Percentiles rank a stretch among this genome's conserved stretches.
phyloP scores from a whole-genome alignment of 2,797 vertebrate genomes.

The Thunnus albacares region DNA sequence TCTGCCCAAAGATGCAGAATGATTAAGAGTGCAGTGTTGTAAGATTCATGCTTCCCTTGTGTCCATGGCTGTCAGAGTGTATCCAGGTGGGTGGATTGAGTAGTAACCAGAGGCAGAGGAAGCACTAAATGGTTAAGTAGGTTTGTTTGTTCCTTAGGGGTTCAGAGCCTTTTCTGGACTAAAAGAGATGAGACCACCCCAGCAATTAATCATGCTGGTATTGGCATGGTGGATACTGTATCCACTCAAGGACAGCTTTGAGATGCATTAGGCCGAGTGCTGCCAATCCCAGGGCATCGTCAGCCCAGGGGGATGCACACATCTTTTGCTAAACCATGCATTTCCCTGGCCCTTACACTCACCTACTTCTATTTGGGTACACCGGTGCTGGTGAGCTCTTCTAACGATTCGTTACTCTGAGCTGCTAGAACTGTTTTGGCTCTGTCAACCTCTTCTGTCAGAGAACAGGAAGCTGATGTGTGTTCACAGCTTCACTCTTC shows the following conservation, averaged over 20 bases:
- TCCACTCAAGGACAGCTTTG: constrained; percentile 78
- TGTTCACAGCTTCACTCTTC: constrained; percentile 56
- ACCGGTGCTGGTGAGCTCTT: constrained; percentile 13
- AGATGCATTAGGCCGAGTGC: constrained; percentile 77
- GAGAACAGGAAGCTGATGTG: constrained; percentile 71
- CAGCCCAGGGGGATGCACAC: constrained; percentile 37
- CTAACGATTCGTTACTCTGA: constrained; percentile 56
- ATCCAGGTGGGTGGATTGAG: constrained; percentile 77
- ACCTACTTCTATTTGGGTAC: constrained; percentile 54
- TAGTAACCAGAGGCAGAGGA: constrained; percentile 68
- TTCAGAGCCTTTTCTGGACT: constrained; percentile 66
- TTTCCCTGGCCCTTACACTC: constrained; percentile 34
- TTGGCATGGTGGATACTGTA: constrained; percentile 76
- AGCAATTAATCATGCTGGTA: constrained; percentile 81
- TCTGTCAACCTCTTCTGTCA: constrained; percentile 60
- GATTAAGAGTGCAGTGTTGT: constrained; percentile 59
- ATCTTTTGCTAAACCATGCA: constrained; percentile 49
- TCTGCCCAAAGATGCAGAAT: constrained; percentile 61
- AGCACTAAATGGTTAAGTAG: constrained; percentile 80
- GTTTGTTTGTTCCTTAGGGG: constrained; percentile 78
- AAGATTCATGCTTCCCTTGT: constrained; percentile 63
- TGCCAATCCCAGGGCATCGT: constrained; percentile 64
- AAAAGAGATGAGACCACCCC: constrained; percentile 72
- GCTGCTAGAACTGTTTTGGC: constrained; percentile 46
- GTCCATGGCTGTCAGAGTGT: constrained; percentile 61